phyloP scores from a whole-genome alignment of 1,140 invertebrate species.

The Mizuhopecten yessoensis region DNA sequence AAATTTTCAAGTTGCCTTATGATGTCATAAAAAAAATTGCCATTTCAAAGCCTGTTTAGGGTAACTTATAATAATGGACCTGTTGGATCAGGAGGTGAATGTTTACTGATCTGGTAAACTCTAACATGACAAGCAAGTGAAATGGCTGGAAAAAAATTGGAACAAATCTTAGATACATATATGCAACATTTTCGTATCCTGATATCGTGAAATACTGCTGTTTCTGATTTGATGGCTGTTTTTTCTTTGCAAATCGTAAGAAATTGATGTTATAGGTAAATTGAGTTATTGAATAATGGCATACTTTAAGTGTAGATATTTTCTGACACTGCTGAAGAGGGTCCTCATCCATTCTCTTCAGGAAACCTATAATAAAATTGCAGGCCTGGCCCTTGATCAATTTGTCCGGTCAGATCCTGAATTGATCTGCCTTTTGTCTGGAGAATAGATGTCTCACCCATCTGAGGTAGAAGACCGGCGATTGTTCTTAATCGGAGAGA shows the following conservation, averaged over 20 bases:
- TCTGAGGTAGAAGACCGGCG: constrained; percentile 4
- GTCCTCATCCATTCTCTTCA: constrained; percentile 18
- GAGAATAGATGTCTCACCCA: background rate
- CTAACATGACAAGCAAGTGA: background rate
- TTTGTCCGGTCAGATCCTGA: background rate
- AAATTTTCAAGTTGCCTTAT: too few species aligned
- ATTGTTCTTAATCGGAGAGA: constrained; percentile 19
- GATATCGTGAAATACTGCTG: background rate
- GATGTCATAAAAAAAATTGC: too few species aligned
- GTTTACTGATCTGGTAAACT: too few species aligned
- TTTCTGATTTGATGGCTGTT: background rate
- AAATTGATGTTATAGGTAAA: background rate
- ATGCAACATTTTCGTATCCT: background rate
- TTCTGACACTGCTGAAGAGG: background rate
- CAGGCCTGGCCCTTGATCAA: background rate
- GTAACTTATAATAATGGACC: too few species aligned
- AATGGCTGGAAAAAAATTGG: background rate
- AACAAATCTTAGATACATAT: background rate
- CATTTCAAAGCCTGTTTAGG: too few species aligned
- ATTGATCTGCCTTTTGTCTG: constrained; percentile 32
- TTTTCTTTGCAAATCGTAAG: background rate
- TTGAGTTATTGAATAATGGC: background rate
- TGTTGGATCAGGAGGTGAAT: too few species aligned
- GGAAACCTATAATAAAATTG: background rate
- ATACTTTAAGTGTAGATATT: background rate